These are phyloP conservation scores for Hirtodrosophila trivittata DNA, from an alignment of 2,888 invertebrate species.

Conservation along the genomic window DNA sequence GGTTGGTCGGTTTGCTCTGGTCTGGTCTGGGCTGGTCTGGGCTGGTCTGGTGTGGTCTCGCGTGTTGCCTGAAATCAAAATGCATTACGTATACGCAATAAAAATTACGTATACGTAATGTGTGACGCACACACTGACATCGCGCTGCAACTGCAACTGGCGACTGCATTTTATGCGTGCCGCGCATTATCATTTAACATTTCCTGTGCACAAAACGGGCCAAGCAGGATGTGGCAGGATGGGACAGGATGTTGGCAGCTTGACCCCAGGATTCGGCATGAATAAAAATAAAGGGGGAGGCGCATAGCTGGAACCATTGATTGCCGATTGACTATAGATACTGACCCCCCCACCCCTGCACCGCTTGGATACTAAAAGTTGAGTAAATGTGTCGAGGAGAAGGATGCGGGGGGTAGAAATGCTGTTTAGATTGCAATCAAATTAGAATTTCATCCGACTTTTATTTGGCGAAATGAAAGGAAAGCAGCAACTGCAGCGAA, in stretches of 20 bases:
- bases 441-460: slow-evolving; percentile 47
- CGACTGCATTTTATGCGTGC: slow-evolving; percentile 74
- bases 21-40: slow-evolving; percentile 18
- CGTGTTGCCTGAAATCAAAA: slow-evolving; percentile 75
- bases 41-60: slow-evolving; percentile 24
- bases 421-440: slow-evolving; percentile 51
- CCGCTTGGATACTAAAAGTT: neutral
- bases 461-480: slow-evolving; percentile 21
- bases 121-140: slow-evolving; percentile 48
- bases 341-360: too few species aligned
- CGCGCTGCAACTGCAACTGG: slow-evolving; percentile 32
- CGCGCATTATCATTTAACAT: slow-evolving; percentile 76
- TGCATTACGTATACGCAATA: slow-evolving; percentile 78
- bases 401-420: neutral
- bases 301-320: slow-evolving; percentile 34
- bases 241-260: slow-evolving; percentile 4
- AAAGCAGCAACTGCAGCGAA: neutral
- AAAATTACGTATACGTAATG: slow-evolving; percentile 75
- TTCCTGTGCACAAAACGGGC: slow-evolving; percentile 66
- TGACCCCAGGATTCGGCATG: slow-evolving; percentile 14
- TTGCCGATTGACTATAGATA: slow-evolving; percentile 41
- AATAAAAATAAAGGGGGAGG: slow-evolving; percentile 18
- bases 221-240: slow-evolving; percentile 53
- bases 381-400: neutral
- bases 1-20: neutral